Base-by-base conservation (phyloP, 2,888 invertebrate species). In the Philereme transversata region DNA sequence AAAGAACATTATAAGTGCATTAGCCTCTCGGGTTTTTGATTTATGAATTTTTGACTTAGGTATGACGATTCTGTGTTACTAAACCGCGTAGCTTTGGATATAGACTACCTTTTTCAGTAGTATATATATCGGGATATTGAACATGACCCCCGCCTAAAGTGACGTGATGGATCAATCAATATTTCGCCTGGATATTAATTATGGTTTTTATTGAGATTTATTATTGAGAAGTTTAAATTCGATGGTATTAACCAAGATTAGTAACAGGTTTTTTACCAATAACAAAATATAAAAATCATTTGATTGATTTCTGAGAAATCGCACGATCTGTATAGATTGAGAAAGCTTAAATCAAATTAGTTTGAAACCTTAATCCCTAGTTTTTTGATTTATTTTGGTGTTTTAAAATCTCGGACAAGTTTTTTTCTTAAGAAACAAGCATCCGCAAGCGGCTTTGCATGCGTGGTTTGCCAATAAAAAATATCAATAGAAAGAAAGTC, bases 1-100 rank as follows among this genome's bases (percentile, higher is more conserved):
- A 74, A 70, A 71, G 68, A 65, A 76, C 79, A 83, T 86, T 84
- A 85, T 78, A 84, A 84, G 83, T 78, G 79, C 83, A 86, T 85
- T 86, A 84, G 76, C 58, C 68, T 69, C 11, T 61, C 63, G 57
- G 47, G 40, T 62, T 60, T 65, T 61, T 52, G 49, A 63, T 66
- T 62, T 51, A 46, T 47, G 50, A 57, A 54, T 60, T 68, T 68
- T 64, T 65, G 61, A 60, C 57, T n/a, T n/a, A n/a, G n/a, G 57
- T 41, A 35, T 51, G 57, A 52, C 54, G 49, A 43, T 49, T 54
- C 48, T 35, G 22, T 64, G 60, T 65, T 65, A 65, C 63, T 67
- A 67, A 67, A 63, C 41, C 41, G 45, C 50, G 46, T 22, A 22
- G 49, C 61, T 44, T 45, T 35, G 47, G 46, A 40, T 35, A 5